Evolutionary conservation across 2,797 vertebrate species (phyloP).

Genomic region (Myotis pilosus): DNA sequence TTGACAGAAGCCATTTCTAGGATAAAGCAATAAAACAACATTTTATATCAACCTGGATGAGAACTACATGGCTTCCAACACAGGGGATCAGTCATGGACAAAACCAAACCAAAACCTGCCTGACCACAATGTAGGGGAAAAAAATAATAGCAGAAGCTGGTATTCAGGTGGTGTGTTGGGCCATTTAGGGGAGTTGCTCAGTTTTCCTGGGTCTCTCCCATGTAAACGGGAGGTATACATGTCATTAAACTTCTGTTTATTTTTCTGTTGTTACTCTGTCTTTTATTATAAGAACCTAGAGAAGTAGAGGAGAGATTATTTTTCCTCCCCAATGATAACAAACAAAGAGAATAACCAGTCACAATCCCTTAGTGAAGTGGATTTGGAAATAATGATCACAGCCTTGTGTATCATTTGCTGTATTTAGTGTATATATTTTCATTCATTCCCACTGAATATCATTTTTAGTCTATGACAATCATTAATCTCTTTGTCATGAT

Average conservation of each 20-base stretch:
- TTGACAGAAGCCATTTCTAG: not conserved
- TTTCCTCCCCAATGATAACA: not conserved
- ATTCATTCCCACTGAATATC: not conserved
- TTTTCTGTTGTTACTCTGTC: not conserved
- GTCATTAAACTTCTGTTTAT: not conserved
- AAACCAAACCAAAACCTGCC: not conserved
- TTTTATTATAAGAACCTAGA: not conserved
- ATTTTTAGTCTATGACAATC: not conserved
- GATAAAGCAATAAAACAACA: not conserved
- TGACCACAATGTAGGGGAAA: not conserved
- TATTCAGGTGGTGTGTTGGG: not conserved
- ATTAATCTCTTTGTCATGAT: not conserved
- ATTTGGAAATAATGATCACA: not conserved
- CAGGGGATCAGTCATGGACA: not conserved
- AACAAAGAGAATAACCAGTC: not conserved
- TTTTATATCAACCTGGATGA: not conserved
- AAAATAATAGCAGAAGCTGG: not conserved
- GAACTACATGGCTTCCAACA: not conserved
- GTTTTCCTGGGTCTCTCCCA: not conserved
- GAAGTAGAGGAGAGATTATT: not conserved
- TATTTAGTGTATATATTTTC: not conserved
- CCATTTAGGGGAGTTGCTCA: not conserved
- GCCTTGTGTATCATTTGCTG: not conserved
- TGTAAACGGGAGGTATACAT: fast-evolving
- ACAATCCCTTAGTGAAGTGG: not conserved